phyloP scores from a whole-genome alignment of 1,140 invertebrate genomes.

The Thaumetopoea pityocampa region DNA sequence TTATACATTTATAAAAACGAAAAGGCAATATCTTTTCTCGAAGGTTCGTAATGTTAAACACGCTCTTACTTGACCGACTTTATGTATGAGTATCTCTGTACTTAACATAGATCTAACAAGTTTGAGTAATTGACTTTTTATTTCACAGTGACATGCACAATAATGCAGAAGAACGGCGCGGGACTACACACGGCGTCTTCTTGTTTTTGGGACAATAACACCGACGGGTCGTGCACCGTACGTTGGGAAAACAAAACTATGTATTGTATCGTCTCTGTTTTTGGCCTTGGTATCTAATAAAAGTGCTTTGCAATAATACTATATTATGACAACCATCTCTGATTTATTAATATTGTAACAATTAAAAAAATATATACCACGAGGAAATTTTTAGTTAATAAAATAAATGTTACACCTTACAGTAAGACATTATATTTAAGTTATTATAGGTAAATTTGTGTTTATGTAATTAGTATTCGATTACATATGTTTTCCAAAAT shows the following conservation, averaged over 20 bases:
- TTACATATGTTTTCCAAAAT: conserved; percentile 8
- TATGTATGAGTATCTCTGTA: too few relatives aligned
- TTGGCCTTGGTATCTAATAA: conserved; percentile 88
- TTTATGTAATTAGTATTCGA: too few relatives aligned
- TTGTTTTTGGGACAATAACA: conserved; percentile 98
- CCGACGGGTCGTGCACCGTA: conserved; percentile 97
- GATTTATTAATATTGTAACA: too few relatives aligned
- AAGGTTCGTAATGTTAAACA: too few relatives aligned
- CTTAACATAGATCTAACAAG: too few relatives aligned
- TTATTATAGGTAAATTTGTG: conserved; percentile 7
- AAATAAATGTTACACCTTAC: too few relatives aligned
- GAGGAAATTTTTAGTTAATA: too few relatives aligned
- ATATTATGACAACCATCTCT: too few relatives aligned
- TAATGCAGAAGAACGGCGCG: conserved; percentile 99
- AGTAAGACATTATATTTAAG: conserved; percentile 12
- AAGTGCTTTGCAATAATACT: neutral
- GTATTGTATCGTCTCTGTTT: conserved; percentile 97
- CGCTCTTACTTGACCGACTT: too few relatives aligned
- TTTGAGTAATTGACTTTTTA: conserved; percentile 4
- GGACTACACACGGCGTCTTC: conserved; percentile 97
- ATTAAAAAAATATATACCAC: too few relatives aligned
- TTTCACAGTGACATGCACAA: conserved; percentile 93
- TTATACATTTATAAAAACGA: too few relatives aligned
- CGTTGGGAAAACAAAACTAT: conserved; percentile 99
- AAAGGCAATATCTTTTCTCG: too few relatives aligned